Base-by-base conservation (phyloP, 2,888 invertebrate species). In the Diplolepis rosae region DNA sequence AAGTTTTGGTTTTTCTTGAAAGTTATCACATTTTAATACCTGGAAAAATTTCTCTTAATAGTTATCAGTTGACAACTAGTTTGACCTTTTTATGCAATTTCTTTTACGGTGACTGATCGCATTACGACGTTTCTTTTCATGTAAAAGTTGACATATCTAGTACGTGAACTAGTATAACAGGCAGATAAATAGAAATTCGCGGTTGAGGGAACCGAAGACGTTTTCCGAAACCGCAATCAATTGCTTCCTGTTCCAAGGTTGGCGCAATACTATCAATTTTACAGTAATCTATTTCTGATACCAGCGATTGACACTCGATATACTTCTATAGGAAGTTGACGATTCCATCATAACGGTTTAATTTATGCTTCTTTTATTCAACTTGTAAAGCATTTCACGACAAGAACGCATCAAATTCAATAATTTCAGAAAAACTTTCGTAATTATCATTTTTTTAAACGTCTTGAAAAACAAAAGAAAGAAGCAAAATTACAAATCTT, bases 171-270 rank as follows among this genome's bases (percentile, higher is more conserved):
- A 82, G 81, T 79, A 81, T 79, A 78, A 15, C 6, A 78, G 71
- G 78, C 69, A 78, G 79, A 79, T 79, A 79, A 79, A 80, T 73
- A 80, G 79, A n/a, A n/a, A 79, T 78, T 76, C 78, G 82, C 56
- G 82, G 80, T 79, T 65, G 73, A 65, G 74, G 82, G 79, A 83
- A 84, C 79, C 78, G 70, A 82, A 83, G 82, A 81, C 75, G 77
- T 78, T 78, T 75, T 76, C 56, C 68, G 51, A 69, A 48, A 82
- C 82, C 79, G 48, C 81, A 80, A 73, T 73, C 76, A 78, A 75
- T 74, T 73, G 74, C 80, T 80, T 83, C 78, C 80, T 83, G 78
- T 68, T 74, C 74, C 80, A 81, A 83, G 79, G 79, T 78, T 82
- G 79, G 72, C 65, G 69, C 66, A 73, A 65, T 50, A 51, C 72